Evolutionary conservation across 2,888 invertebrate species (phyloP), one percentile per base, ranked within the genome.

Genomic region (Sarcophaga rosellei): DNA sequence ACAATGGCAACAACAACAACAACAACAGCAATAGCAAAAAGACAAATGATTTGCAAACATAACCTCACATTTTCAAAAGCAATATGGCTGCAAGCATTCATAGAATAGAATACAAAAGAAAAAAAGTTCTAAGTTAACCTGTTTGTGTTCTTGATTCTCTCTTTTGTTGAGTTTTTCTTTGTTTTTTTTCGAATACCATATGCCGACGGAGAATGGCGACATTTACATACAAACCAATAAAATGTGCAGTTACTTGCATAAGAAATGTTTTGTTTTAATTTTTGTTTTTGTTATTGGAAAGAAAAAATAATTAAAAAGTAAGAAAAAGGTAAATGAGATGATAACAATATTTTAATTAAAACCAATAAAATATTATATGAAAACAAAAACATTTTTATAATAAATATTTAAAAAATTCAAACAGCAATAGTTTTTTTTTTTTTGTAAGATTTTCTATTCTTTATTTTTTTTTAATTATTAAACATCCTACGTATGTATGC

Each of bases 131-230:
- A 12, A 15, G 53, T 1, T 17, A 53, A 17, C 17, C 53, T 17
- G 53, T 53, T 53, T 53, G 53, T 53, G 17, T 53, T 53, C 4
- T 53, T 53, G 53, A 4, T 35, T 35, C 35, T 35, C 35, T 53
- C 12, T 53, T 53, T 53, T 17, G 53, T 17, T 17, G 17, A 17
- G 8, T 53, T 53, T 53, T 53, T 17, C 12, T 53, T 15, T 53
- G 0, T 53, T 12, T 12, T 53, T 53, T 17, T 15, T 53, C 12
- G 15, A 53, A 53, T 17, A 17, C 53, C 53, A 47, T 23, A 53
- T 72, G 70, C 70, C 70, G 70, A 25, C 70, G 70, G 70, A 10
- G 17, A 59, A 72, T 72, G 23, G 70, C 23, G 57, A 21, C 21
- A 57, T 12, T 53, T 4, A 53, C 15, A 17, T 5, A 15, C 15